Evolutionary conservation across 2,113 vertebrate genomes (phyloP).

Genomic region (Cricetomys ansorgei): DNA sequence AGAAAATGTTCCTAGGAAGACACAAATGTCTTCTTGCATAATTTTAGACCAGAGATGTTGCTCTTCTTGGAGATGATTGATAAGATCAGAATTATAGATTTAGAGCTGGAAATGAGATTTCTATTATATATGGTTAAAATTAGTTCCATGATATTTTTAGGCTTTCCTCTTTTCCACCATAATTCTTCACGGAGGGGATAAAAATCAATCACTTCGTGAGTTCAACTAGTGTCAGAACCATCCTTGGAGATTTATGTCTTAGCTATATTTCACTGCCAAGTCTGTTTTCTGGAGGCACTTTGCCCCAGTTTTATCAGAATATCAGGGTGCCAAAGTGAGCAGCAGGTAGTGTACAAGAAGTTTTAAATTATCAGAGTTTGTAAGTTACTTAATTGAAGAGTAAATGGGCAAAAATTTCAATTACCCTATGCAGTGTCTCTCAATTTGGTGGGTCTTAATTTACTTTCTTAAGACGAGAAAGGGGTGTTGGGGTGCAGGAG

Average conservation of each 20-base stretch:
- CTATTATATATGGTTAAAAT: conserved; percentile 71
- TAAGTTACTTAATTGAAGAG: conserved; percentile 29
- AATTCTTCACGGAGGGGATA: conserved; percentile 41
- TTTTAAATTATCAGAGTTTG: conserved; percentile 17
- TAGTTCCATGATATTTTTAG: conserved; percentile 71
- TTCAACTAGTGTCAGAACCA: neutral
- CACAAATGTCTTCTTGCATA: conserved; percentile 39
- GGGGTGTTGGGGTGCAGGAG: rapidly evolving
- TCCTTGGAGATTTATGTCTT: conserved; percentile 33
- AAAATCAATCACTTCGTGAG: conserved; percentile 59
- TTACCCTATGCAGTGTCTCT: neutral
- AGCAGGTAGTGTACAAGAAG: neutral
- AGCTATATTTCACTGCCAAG: neutral
- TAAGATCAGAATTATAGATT: conserved; percentile 67
- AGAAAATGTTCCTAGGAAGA: conserved; percentile 28
- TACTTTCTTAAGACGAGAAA: neutral
- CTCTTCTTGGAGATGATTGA: conserved; percentile 60
- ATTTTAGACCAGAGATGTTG: conserved; percentile 69
- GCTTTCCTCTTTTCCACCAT: conserved; percentile 57
- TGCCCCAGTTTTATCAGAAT: neutral
- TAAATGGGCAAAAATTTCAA: neutral
- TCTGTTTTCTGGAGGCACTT: neutral
- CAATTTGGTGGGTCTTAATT: neutral
- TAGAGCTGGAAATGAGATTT: conserved; percentile 74
- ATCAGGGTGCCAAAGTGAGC: neutral